These are phyloP conservation scores for Blastobasis adustella DNA, from an alignment of 2,888 invertebrate species.

Conservation along the genomic window DNA sequence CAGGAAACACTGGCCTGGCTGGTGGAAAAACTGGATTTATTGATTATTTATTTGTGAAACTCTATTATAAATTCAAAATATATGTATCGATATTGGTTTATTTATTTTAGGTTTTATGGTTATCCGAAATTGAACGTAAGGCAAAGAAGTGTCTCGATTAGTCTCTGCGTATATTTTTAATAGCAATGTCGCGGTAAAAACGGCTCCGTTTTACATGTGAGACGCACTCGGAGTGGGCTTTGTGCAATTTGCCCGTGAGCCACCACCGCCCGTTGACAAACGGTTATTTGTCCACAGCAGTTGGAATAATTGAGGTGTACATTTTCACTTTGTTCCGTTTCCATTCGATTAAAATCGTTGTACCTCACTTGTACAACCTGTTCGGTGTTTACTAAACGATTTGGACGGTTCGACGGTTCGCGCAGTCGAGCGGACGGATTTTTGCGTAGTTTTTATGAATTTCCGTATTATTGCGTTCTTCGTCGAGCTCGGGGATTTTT, in stretches of 20 bases:
- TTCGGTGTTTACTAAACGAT: slow-evolving; percentile 74
- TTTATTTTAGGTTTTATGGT: too few relatives aligned
- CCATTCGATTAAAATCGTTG: slow-evolving; percentile 74
- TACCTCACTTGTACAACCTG: slow-evolving; percentile 69
- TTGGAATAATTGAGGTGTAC: slow-evolving; percentile 74
- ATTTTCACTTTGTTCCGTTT: slow-evolving; percentile 75
- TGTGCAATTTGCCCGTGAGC: slow-evolving; percentile 18
- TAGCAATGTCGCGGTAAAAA: too few relatives aligned
- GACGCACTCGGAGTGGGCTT: slow-evolving; percentile 20
- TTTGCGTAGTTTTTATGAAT: slow-evolving; percentile 26
- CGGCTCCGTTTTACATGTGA: slow-evolving; percentile 20
- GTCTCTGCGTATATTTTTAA: too few relatives aligned
- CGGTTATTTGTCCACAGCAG: slow-evolving; percentile 63
- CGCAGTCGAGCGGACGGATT: slow-evolving; percentile 45
- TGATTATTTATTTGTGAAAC: too few relatives aligned
- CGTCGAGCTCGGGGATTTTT: too few relatives aligned
- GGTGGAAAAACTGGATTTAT: too few relatives aligned
- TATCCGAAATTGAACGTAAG: too few relatives aligned
- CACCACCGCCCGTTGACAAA: slow-evolving; percentile 46
- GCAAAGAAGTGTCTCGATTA: too few relatives aligned
- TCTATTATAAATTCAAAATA: too few relatives aligned
- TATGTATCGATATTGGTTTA: too few relatives aligned
- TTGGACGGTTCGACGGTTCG: slow-evolving; percentile 66
- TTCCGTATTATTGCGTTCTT: too few relatives aligned
- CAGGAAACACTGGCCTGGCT: too few relatives aligned